These are phyloP conservation scores for Trichomycterus rosablanca DNA, from an alignment of 2,113 vertebrate genomes.

Conservation along the genomic window DNA sequence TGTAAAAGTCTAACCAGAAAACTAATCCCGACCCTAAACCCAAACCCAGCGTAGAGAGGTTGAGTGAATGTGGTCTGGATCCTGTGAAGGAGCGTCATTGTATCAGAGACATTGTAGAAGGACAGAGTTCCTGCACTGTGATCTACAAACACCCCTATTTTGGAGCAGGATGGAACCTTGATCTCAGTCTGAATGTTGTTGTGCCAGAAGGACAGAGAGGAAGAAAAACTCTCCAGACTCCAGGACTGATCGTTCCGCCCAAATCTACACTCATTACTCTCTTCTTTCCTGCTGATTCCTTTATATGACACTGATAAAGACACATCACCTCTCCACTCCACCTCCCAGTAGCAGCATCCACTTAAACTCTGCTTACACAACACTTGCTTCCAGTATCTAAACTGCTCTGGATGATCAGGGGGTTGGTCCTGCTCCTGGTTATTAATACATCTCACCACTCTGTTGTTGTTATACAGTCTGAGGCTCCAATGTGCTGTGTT, in stretches of 20 bases:
- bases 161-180: slow-evolving; percentile 32
- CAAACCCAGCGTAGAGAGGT: no score
- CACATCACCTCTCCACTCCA: neutral
- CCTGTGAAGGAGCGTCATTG: no score
- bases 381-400: neutral
- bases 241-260: slow-evolving; percentile 66
- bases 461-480: no score
- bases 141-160: neutral
- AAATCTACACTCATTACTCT: slow-evolving; percentile 51
- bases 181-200: slow-evolving; percentile 41
- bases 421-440: no score
- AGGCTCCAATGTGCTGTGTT: no score
- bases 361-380: neutral
- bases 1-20: no score
- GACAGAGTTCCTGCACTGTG: neutral
- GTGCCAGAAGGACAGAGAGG: slow-evolving; percentile 66
- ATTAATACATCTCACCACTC: no score
- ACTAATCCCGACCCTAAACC: no score
- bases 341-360: slow-evolving; percentile 2
- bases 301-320: slow-evolving; percentile 63
- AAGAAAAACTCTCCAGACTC: slow-evolving; percentile 50
- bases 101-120: no score
- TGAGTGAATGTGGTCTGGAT: no score
- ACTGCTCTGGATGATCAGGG: neutral
- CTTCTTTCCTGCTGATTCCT: slow-evolving; percentile 2